A percentile compares a stretch with the other conserved stretches of the same genome.
These are phyloP conservation scores for Microctonus aethiopoides DNA, from an alignment of 2,888 invertebrate species.

Conservation along the genomic window DNA sequence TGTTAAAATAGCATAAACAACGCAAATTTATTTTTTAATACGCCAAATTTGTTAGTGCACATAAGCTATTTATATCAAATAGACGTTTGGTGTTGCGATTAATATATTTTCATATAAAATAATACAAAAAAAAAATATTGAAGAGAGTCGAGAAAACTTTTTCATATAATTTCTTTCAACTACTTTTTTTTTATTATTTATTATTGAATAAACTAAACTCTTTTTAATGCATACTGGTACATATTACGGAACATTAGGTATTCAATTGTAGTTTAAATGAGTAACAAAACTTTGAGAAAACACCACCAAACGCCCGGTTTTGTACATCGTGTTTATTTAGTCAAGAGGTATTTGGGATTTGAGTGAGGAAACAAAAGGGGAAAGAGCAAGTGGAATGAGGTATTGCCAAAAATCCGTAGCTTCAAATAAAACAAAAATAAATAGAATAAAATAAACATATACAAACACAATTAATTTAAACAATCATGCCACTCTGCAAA, in stretches of 20 bases:
- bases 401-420: constrained; percentile 16
- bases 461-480: background rate
- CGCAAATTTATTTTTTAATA: constrained; percentile 28
- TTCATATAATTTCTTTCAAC: background rate
- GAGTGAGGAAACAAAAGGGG: constrained; percentile 38
- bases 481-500: background rate
- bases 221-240: constrained; percentile 23
- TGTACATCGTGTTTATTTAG: constrained; percentile 30
- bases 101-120: constrained; percentile 17
- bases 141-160: constrained; percentile 7
- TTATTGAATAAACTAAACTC: background rate
- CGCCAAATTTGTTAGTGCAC: constrained; percentile 61
- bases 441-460: background rate
- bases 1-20: background rate
- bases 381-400: constrained; percentile 12
- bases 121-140: background rate
- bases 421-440: constrained; percentile 50
- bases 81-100: constrained; percentile 62
- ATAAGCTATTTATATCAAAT: constrained; percentile 57
- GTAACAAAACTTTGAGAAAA: constrained; percentile 14
- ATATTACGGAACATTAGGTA: constrained; percentile 6
- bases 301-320: constrained; percentile 63
- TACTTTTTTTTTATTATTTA: background rate
- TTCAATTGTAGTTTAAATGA: constrained; percentile 12
- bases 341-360: constrained; percentile 56